Evolutionary conservation across 2,888 invertebrate genomes (phyloP), one percentile per base, ranked within the genome.

Genomic region (Leucophenga maculata): DNA sequence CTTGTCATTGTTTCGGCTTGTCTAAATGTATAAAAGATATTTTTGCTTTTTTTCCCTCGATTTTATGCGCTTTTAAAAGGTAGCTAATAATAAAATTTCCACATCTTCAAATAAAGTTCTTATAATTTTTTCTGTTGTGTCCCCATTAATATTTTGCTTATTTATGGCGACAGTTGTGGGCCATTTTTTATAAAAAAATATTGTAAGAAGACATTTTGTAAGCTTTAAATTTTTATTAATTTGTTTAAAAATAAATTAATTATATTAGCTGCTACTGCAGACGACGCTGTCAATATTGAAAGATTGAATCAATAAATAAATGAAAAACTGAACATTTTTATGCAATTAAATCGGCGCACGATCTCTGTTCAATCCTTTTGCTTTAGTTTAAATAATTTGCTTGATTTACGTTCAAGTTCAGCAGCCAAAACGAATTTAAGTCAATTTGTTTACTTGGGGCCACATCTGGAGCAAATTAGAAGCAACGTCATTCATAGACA

Each of bases 401-500:
- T 32, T 64, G 46, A 64, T 64, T 64, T 46, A 64, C 62, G 22
- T 50, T 48, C 62, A 64, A 64, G 62, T 20, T 64, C 62, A 64
- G 32, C 32, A 48, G 13, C 6, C n/a, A 18, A 9, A 57, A 26
- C 8, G 57, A 26, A 20, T n/a, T 13, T n/a, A 8, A 50, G 18
- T 13, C n/a, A 50, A n/a, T 18, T n/a, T 64, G 62, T 46, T n/a
- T n/a, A n/a, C n/a, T n/a, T n/a, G n/a, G n/a, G n/a, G 48, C 46
- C 46, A 48, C 62, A 64, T 64, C 62, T 64, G 62, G 62, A 46
- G 48, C 18, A 64, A 64, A 64, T 64, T 46, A 48, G 9, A 20
- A 39, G 48, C 62, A 48, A n/a, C 18, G n/a, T 22, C 18, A 22
- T 39, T 22, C 18, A 22, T 39, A 14, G 20, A 9, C 44, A 60